Percentiles rank a stretch among this genome's conserved stretches.
phyloP scores from a whole-genome alignment of 2,888 invertebrate species.

The Agriopis marginaria region DNA sequence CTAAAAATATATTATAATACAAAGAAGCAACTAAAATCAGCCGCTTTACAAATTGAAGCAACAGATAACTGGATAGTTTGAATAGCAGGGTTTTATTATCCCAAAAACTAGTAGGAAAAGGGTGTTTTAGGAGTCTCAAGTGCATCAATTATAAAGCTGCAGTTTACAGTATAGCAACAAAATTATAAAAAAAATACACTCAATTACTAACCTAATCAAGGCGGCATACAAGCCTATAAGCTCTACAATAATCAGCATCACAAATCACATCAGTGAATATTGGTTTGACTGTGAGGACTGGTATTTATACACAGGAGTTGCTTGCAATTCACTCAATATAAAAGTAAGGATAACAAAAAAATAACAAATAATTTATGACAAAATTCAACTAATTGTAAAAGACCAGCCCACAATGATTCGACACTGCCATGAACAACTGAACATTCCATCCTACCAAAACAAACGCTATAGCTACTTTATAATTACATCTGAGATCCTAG shows the following conservation, averaged over 20 bases:
- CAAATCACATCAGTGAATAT: conserved; percentile 25
- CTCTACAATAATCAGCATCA: conserved; percentile 29
- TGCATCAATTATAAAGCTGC: conserved; percentile 16
- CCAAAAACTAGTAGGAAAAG: neutral
- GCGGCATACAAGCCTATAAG: conserved; percentile 31
- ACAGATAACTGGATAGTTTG: neutral
- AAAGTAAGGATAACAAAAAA: conserved; percentile 3
- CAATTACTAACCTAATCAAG: conserved; percentile 35
- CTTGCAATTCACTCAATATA: conserved; percentile 10
- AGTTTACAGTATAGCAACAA: conserved; percentile 49
- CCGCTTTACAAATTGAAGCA: conserved; percentile 7
- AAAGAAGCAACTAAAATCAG: conserved; percentile 48
- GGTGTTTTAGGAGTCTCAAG: neutral
- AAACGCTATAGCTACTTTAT: conserved; percentile 55
- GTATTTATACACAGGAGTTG: conserved; percentile 11
- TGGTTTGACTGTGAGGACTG: conserved; percentile 9
- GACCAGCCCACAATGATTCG: conserved; percentile 9
- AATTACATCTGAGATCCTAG: conserved; percentile 75
- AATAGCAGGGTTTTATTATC: neutral
- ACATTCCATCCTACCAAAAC: conserved; percentile 28
- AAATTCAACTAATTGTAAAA: conserved; percentile 7
- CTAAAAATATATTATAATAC: conserved; percentile 50
- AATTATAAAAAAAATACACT: conserved; percentile 37
- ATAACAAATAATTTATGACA: conserved; percentile 9
- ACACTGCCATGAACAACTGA: conserved; percentile 3